phyloP scores from a whole-genome alignment of 2,797 vertebrate species.

The Acipenser transmontanus region DNA sequence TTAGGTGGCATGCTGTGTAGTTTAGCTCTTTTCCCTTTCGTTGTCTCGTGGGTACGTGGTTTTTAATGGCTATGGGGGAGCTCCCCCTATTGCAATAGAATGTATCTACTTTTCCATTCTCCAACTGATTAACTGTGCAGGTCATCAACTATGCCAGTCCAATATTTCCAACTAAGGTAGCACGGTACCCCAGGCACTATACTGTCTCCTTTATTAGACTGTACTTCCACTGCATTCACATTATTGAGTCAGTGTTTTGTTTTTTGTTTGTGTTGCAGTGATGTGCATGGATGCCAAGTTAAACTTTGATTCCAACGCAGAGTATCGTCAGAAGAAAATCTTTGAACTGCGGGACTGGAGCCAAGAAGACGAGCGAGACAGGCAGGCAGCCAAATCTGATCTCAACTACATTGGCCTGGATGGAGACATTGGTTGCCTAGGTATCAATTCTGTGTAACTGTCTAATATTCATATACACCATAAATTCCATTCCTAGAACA shows the following conservation, averaged over 20 bases:
- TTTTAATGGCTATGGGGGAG: no score
- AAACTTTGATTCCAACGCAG: conserved; percentile 93
- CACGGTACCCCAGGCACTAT: no score
- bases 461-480: no score
- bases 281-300: conserved; percentile 99
- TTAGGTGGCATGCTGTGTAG: no score
- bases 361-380: conserved; percentile 86
- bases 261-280: conserved; percentile 50
- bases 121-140: no score
- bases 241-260: not conserved
- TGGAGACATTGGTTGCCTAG: conserved; percentile 91
- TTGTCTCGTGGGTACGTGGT: no score
- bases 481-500: no score
- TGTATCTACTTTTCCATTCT: no score
- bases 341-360: conserved; percentile 89
- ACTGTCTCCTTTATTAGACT: not conserved
- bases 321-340: conserved; percentile 85
- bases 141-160: no score
- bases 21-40: no score
- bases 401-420: conserved; percentile 96
- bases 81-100: no score
- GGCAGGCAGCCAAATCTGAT: conserved; percentile 78
- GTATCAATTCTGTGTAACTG: conserved; percentile 40
- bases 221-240: not conserved
- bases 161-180: no score